Percentiles rank a stretch among this genome's conserved stretches.
Conservation (phyloP, 1,140 invertebrate species). For the Brevipalpus yothersi region DNA sequence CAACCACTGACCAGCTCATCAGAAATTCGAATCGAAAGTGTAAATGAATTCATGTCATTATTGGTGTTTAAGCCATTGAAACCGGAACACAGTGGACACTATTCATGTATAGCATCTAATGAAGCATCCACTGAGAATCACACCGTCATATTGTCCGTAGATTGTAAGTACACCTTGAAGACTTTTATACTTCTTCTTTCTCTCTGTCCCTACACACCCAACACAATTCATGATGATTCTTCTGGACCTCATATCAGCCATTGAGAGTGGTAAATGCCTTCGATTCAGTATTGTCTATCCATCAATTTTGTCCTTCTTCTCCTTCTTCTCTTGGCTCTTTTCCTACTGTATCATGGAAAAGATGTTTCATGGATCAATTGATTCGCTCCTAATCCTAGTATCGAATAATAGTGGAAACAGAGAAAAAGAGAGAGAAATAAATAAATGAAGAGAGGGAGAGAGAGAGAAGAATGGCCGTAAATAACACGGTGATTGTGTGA, state of each 20-base stretch:
- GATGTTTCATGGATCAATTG: too few species aligned
- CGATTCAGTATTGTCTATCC: neutral
- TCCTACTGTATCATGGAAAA: neutral
- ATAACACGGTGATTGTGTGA: too few species aligned
- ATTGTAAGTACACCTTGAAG: conserved; percentile 30
- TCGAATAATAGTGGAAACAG: too few species aligned
- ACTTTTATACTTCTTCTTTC: too few species aligned
- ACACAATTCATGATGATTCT: too few species aligned
- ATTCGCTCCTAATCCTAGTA: too few species aligned
- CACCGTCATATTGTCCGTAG: conserved; percentile 37
- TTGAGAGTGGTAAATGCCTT: too few species aligned
- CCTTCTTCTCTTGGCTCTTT: neutral
- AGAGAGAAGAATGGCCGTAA: too few species aligned
- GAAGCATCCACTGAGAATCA: conserved; percentile 31
- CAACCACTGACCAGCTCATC: neutral
- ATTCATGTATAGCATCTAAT: conserved; percentile 35
- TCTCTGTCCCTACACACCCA: too few species aligned
- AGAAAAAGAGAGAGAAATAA: too few species aligned
- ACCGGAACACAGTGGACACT: conserved; percentile 37
- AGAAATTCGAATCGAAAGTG: neutral
- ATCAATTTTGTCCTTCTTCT: neutral
- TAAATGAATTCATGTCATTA: neutral
- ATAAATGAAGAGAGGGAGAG: too few species aligned
- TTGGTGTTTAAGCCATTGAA: conserved; percentile 12
- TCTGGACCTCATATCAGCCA: too few species aligned